Evolutionary conservation across 2,888 invertebrate genomes (phyloP).

Genomic region (Sabellastarte sp.): DNA sequence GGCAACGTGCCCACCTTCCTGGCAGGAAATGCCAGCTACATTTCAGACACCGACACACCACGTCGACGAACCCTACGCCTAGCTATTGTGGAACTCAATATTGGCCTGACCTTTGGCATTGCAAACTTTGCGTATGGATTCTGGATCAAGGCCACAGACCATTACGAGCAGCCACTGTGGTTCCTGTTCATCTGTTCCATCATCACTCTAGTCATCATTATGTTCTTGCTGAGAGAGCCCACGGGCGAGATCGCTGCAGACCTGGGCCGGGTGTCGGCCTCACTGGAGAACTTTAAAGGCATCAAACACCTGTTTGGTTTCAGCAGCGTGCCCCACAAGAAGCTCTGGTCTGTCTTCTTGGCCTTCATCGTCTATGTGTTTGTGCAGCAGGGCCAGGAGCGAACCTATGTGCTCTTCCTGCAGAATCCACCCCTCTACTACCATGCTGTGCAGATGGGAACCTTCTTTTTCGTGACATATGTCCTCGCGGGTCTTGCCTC

Average conservation of each 20-base stretch:
- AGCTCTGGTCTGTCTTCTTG: constrained; percentile 54
- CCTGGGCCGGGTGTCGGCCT: constrained; percentile 8
- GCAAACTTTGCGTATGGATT: constrained; percentile 26
- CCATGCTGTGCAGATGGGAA: constrained; percentile 27
- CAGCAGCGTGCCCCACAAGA: constrained; percentile 35
- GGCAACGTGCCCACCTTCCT: constrained; percentile 30
- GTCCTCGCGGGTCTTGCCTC: constrained; percentile 26
- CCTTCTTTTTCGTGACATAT: constrained; percentile 28
- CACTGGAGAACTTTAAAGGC: constrained; percentile 17
- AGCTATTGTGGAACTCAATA: constrained; percentile 31
- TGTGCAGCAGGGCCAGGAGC: constrained; percentile 56
- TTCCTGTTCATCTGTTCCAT: constrained; percentile 48
- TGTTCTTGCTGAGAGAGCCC: constrained; percentile 40
- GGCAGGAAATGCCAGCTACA: constrained; percentile 34
- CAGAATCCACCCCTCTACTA: constrained; percentile 29
- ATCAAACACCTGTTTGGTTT: constrained; percentile 26
- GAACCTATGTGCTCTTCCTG: constrained; percentile 51
- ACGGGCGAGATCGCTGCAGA: constrained; percentile 16
- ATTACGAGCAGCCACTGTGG: constrained; percentile 51
- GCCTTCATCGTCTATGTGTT: constrained; percentile 55
- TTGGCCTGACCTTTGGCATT: constrained; percentile 32
- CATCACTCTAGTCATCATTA: constrained; percentile 44
- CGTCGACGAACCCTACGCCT: constrained; percentile 28
- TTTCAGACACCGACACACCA: constrained; percentile 33
- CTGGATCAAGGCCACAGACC: constrained; percentile 18